Percentiles rank a stretch among this genome's conserved stretches.
Conservation (phyloP, 2,888 invertebrate genomes). For the Drosophila subquinaria region DNA sequence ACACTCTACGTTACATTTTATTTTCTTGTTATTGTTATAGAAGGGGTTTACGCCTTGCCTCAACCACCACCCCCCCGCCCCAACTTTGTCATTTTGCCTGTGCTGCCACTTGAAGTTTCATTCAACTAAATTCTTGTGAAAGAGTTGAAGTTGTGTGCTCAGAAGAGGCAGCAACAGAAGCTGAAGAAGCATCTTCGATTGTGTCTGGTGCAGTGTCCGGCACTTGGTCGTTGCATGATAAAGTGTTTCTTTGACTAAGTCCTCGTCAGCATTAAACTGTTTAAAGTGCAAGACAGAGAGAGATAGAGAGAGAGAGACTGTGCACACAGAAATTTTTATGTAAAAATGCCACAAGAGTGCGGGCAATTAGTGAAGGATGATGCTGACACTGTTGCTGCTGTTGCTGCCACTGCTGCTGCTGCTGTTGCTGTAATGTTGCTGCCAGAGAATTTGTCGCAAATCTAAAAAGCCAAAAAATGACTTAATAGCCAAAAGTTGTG, state of each 20-base stretch:
- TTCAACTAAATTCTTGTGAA: conserved; percentile 78
- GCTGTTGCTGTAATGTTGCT: conserved; percentile 21
- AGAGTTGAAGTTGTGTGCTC: conserved; percentile 74
- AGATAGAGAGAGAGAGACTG: too few species aligned
- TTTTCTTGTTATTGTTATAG: conserved; percentile 77
- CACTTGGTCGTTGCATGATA: conserved; percentile 69
- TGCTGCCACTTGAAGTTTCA: conserved; percentile 72
- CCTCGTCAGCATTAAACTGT: conserved; percentile 60
- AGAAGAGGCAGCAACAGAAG: conserved; percentile 34
- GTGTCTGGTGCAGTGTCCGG: conserved; percentile 70
- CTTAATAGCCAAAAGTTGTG: conserved; percentile 81
- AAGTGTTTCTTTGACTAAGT: conserved; percentile 62
- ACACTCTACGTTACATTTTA: conserved; percentile 45
- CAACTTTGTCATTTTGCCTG: neutral
- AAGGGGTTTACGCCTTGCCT: conserved; percentile 22
- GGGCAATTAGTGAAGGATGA: conserved; percentile 70
- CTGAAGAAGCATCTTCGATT: conserved; percentile 59
- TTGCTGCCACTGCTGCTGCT: conserved; percentile 20
- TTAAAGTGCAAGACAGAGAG: conserved; percentile 38
- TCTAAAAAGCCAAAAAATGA: conserved; percentile 82
- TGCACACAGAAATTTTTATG: conserved; percentile 37
- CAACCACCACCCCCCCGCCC: neutral
- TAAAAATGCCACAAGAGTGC: conserved; percentile 71
- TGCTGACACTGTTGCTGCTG: conserved; percentile 29
- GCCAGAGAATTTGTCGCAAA: conserved; percentile 77